Evolutionary conservation across 2,888 invertebrate species (phyloP).

Genomic region (Laspeyria flexula): DNA sequence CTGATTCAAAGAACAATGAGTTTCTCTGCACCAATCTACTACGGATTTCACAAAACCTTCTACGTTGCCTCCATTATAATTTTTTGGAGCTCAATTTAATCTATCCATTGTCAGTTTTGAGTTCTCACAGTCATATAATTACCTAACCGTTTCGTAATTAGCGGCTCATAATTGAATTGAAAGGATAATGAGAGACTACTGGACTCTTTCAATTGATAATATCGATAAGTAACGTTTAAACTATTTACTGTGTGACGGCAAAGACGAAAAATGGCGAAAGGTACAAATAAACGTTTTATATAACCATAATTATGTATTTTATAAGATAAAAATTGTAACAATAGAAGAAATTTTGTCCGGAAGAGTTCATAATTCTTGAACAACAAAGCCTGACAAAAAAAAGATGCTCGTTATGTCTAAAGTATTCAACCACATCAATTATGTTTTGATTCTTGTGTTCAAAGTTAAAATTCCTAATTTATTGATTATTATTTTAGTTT

Average conservation of each 20-base stretch:
- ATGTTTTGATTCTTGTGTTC: too few relatives aligned
- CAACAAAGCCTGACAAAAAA: too few relatives aligned
- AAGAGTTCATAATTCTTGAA: too few relatives aligned
- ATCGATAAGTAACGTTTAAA: conserved; percentile 58
- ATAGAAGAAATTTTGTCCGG: too few relatives aligned
- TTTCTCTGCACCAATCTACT: conserved; percentile 45
- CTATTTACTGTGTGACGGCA: conserved; percentile 47
- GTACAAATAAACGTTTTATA: background rate
- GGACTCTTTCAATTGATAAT: conserved; percentile 64
- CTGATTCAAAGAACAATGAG: conserved; percentile 51
- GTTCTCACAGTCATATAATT: conserved; percentile 82
- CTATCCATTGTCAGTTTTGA: conserved; percentile 75
- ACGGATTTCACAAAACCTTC: conserved; percentile 56
- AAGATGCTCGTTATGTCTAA: too few relatives aligned
- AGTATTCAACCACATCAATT: too few relatives aligned
- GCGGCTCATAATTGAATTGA: conserved; percentile 73
- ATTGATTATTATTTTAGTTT: too few relatives aligned
- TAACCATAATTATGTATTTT: too few relatives aligned
- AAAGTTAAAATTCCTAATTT: too few relatives aligned
- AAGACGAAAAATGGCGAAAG: background rate
- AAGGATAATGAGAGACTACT: conserved; percentile 74
- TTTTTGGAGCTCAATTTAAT: conserved; percentile 62
- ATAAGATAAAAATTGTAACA: too few relatives aligned
- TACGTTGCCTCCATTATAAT: conserved; percentile 53
- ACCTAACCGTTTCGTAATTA: conserved; percentile 77